phyloP scores from a whole-genome alignment of 2,888 invertebrate species.

The Mesorhabditis sp. region DNA sequence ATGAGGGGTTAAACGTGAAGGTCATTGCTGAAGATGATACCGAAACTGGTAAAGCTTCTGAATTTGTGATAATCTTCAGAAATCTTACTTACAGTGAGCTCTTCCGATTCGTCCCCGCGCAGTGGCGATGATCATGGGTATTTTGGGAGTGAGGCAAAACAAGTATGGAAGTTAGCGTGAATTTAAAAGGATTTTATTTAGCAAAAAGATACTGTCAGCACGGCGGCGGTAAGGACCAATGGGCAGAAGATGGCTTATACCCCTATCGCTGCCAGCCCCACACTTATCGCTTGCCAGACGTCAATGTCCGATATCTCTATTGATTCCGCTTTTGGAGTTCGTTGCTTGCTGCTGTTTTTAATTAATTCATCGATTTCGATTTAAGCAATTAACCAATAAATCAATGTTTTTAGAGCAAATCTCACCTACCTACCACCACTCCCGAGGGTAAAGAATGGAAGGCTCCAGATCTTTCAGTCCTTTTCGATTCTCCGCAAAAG shows the following conservation, averaged over 20 bases:
- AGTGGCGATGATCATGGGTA: neutral
- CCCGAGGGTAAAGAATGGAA: too few relatives aligned
- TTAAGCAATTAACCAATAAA: too few relatives aligned
- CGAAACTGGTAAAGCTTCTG: neutral
- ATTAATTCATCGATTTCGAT: too few relatives aligned
- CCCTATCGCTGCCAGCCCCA: too few relatives aligned
- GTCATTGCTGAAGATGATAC: neutral
- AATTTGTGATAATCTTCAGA: neutral
- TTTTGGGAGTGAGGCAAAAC: too few relatives aligned
- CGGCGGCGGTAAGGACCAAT: neutral
- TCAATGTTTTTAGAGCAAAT: too few relatives aligned
- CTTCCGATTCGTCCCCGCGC: neutral
- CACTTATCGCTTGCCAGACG: neutral
- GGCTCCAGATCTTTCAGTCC: too few relatives aligned
- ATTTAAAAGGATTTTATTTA: neutral
- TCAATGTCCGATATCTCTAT: neutral
- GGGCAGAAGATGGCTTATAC: neutral
- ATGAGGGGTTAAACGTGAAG: neutral
- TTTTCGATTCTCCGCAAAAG: too few relatives aligned
- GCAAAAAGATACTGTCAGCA: neutral
- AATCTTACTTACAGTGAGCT: neutral
- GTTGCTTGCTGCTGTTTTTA: neutral
- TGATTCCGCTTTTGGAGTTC: neutral
- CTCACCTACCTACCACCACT: too few relatives aligned
- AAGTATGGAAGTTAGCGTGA: too few relatives aligned